Percentiles rank a stretch among this genome's conserved stretches.
Conservation (phyloP, 2,797 vertebrate species). For the Lepus oiostolus region DNA sequence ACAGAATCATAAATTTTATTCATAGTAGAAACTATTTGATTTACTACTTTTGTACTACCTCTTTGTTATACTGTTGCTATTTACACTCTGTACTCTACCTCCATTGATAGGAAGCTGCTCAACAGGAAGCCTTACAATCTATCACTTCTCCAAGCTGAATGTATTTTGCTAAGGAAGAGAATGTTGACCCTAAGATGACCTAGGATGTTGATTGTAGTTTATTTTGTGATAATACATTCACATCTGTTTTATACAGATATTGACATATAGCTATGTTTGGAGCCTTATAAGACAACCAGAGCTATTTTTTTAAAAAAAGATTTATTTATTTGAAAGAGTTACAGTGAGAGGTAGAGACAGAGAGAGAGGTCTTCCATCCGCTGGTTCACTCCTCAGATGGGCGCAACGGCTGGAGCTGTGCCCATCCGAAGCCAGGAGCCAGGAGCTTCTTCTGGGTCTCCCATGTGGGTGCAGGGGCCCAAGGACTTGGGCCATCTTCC, state of each 20-base stretch:
- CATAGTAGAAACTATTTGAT: background rate
- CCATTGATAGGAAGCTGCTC: background rate
- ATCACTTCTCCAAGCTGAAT: slow-evolving; percentile 9
- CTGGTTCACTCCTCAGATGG: too few relatives aligned
- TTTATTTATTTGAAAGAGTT: too few relatives aligned
- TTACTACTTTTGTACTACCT: background rate
- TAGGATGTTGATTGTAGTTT: background rate
- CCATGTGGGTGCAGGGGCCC: too few relatives aligned
- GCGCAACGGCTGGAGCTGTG: too few relatives aligned
- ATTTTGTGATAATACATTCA: background rate
- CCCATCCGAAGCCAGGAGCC: too few relatives aligned
- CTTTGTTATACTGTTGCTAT: background rate
- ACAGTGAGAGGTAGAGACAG: too few relatives aligned
- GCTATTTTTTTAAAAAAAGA: background rate
- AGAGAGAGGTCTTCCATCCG: too few relatives aligned
- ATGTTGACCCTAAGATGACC: background rate
- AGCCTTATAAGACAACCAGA: slow-evolving; percentile 35
- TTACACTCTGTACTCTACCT: background rate
- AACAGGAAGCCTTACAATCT: background rate
- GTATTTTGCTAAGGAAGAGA: slow-evolving; percentile 30
- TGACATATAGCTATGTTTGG: slow-evolving; percentile 34
- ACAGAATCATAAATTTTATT: slow-evolving; percentile 1
- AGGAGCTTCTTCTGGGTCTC: too few relatives aligned
- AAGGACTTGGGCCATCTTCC: too few relatives aligned
- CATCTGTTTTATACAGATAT: slow-evolving; percentile 22